phyloP scores from a whole-genome alignment of 2,888 invertebrate genomes.

The Tillus elongatus region DNA sequence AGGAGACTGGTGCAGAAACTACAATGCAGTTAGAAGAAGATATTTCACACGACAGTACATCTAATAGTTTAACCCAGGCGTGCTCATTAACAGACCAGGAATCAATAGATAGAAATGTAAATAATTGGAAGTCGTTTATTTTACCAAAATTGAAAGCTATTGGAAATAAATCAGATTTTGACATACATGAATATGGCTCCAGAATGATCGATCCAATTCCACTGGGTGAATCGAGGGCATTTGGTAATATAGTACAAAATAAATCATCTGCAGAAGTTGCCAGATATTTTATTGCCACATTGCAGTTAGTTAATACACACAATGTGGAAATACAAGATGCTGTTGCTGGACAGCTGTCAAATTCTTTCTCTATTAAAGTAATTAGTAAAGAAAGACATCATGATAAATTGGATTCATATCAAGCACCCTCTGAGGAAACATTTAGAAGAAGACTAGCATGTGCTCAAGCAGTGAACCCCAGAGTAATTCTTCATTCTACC shows the following conservation, averaged over 20 bases:
- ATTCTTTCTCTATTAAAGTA: background rate
- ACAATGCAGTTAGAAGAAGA: no score
- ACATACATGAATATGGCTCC: background rate
- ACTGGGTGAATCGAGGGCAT: background rate
- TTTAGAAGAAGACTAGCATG: background rate
- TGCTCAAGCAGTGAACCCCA: background rate
- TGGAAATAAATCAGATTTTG: background rate
- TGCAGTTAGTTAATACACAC: constrained; percentile 1
- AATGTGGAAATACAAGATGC: background rate
- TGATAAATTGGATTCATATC: background rate
- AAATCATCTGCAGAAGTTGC: constrained; percentile 1
- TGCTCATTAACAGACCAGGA: no score
- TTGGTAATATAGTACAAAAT: background rate
- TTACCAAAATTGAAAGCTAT: background rate
- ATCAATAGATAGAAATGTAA: background rate
- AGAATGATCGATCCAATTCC: background rate
- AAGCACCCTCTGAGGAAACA: background rate
- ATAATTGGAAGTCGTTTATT: background rate
- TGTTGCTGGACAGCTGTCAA: background rate
- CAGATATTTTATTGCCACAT: background rate
- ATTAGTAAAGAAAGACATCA: background rate
- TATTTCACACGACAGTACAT: no score
- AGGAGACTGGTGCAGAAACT: no score
- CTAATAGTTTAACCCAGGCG: no score
- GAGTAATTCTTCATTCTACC: background rate